phyloP scores from a whole-genome alignment of 2,888 invertebrate genomes.

The Pogonocherus hispidulus region DNA sequence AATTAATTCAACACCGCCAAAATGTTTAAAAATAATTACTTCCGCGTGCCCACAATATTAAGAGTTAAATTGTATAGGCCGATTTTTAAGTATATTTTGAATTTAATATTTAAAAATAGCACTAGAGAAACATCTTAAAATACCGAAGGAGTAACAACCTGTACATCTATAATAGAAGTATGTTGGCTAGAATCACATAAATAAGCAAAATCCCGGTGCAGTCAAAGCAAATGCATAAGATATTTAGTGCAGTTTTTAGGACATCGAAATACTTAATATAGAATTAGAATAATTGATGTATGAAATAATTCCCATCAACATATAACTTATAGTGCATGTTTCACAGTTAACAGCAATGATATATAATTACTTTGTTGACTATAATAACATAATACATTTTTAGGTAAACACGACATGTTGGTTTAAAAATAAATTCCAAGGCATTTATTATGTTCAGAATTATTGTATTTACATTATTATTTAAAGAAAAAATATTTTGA shows the following conservation, averaged over 20 bases:
- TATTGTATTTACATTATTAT: too few relatives aligned
- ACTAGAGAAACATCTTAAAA: constrained; percentile 21
- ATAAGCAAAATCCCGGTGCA: constrained; percentile 14
- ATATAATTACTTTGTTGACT: too few relatives aligned
- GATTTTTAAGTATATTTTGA: constrained; percentile 25
- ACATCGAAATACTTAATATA: neutral
- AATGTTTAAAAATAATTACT: constrained; percentile 15
- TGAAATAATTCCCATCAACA: neutral
- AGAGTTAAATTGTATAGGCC: constrained; percentile 12
- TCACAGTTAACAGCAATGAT: too few relatives aligned
- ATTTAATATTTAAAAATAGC: constrained; percentile 29
- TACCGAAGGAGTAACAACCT: constrained; percentile 29
- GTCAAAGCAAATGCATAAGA: constrained; percentile 14
- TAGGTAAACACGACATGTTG: too few relatives aligned
- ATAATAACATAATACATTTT: too few relatives aligned
- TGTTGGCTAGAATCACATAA: constrained; percentile 15
- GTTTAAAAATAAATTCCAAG: too few relatives aligned
- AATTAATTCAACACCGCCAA: constrained; percentile 15
- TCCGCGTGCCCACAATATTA: constrained; percentile 13
- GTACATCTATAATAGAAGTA: constrained; percentile 20
- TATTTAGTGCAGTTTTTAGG: neutral
- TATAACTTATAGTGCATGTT: too few relatives aligned
- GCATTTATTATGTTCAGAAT: too few relatives aligned
- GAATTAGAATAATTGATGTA: neutral
- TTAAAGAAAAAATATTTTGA: too few relatives aligned